Conservation (phyloP, 2,888 invertebrate genomes). For the Fissipunctia ypsillon region DNA sequence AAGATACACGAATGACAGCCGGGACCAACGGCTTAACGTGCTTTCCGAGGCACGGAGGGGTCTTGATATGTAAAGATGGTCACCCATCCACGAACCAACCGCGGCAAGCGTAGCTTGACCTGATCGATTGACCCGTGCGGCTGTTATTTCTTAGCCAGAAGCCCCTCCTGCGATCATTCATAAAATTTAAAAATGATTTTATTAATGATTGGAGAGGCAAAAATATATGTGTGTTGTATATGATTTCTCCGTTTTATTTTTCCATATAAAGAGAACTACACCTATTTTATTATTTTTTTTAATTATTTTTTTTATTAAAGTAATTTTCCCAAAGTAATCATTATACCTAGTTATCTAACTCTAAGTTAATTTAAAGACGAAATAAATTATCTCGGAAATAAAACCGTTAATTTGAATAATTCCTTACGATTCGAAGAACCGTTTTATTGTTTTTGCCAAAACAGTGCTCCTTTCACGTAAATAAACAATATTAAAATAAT, state of each 20-base stretch:
- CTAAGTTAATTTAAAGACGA: not conserved
- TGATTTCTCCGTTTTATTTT: not conserved
- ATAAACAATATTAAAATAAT: not conserved
- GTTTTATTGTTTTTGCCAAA: not conserved
- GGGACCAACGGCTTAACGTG: too few relatives aligned
- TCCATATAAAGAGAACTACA: too few relatives aligned
- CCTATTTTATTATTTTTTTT: too few relatives aligned
- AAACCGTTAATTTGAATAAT: not conserved
- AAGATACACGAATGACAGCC: too few relatives aligned
- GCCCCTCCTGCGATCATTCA: not conserved
- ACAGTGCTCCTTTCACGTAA: not conserved
- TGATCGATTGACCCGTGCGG: too few relatives aligned
- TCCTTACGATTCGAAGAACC: not conserved
- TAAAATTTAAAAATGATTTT: not conserved
- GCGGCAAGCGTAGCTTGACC: too few relatives aligned
- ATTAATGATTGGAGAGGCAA: conserved; percentile 1
- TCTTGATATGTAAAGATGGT: too few relatives aligned
- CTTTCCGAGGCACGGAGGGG: too few relatives aligned
- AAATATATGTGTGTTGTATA: not conserved
- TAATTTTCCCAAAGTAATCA: not conserved
- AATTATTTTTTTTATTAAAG: not conserved
- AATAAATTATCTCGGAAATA: conserved; percentile 1
- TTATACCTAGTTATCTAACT: not conserved
- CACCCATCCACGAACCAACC: too few relatives aligned
- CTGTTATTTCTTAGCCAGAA: too few relatives aligned